Evolutionary conservation across 2,888 invertebrate genomes (phyloP).

Genomic region (Brenthis hecate): DNA sequence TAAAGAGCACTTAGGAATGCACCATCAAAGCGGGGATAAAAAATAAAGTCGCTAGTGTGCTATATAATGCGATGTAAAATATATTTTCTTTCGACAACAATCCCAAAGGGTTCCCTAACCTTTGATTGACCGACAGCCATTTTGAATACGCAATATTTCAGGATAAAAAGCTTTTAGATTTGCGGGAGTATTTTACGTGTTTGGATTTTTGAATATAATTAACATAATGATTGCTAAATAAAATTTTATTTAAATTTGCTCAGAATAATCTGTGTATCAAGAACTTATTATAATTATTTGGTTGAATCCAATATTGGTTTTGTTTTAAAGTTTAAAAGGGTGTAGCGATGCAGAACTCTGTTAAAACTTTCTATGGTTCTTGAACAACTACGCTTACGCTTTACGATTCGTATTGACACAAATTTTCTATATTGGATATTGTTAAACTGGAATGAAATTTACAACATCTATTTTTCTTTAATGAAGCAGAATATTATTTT

Average conservation of each 20-base stretch:
- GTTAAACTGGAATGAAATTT: background rate
- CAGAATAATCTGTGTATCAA: too few species aligned
- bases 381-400: too few species aligned
- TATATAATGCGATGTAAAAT: background rate
- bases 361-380: too few species aligned
- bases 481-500: too few species aligned
- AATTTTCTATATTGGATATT: background rate
- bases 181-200: conserved; percentile 2
- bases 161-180: conserved; percentile 24
- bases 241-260: background rate
- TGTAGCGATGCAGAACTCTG: too few species aligned
- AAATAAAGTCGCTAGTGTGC: background rate
- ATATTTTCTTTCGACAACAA: conserved; percentile 5
- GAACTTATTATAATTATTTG: too few species aligned
- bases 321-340: too few species aligned
- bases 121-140: conserved; percentile 25
- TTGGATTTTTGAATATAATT: background rate
- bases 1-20: too few species aligned
- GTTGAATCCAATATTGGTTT: too few species aligned
- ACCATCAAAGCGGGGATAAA: too few species aligned
- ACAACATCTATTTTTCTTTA: too few species aligned
- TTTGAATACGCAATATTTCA: conserved; percentile 22
- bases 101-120: conserved; percentile 14
- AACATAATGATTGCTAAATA: background rate
- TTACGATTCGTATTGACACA: too few species aligned